phyloP scores from a whole-genome alignment of 2,888 invertebrate genomes.

The Cordilura impudica region DNA sequence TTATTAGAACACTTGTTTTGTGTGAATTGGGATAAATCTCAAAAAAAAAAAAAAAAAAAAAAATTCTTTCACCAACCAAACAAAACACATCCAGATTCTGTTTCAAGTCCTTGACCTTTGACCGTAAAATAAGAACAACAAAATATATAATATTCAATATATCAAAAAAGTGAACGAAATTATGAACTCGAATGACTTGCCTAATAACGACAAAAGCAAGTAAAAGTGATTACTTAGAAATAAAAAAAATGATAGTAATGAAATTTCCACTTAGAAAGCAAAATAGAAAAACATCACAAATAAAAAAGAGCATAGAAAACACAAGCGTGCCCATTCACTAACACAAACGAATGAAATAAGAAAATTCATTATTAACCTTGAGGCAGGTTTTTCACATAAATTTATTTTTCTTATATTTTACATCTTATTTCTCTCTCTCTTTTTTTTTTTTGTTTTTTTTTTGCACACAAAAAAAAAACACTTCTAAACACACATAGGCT shows the following conservation, averaged over 20 bases:
- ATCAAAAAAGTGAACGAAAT: not conserved
- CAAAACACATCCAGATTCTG: not conserved
- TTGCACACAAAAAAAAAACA: slow-evolving; percentile 7
- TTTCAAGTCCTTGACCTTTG: slow-evolving; percentile 30
- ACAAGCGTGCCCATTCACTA: not conserved
- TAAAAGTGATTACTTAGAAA: slow-evolving; percentile 16
- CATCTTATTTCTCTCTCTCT: too few species aligned
- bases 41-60: too few species aligned
- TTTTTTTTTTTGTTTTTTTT: not conserved
- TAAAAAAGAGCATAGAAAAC: slow-evolving; percentile 3
- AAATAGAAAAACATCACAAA: not conserved
- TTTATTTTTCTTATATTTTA: too few species aligned
- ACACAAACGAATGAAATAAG: slow-evolving; percentile 25
- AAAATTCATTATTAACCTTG: slow-evolving; percentile 49
- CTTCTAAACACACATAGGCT: not conserved
- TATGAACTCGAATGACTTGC: not conserved
- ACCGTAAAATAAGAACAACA: slow-evolving; percentile 6
- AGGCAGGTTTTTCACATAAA: slow-evolving; percentile 45
- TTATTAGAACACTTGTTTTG: too few species aligned
- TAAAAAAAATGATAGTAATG: not conserved
- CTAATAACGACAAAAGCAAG: not conserved
- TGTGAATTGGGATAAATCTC: too few species aligned
- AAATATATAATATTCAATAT: slow-evolving; percentile 2
- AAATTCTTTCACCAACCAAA: too few species aligned
- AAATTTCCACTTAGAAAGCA: not conserved